Evolutionary conservation across 1,140 invertebrate genomes (phyloP).

Genomic region (Drosophila fuyamai): DNA sequence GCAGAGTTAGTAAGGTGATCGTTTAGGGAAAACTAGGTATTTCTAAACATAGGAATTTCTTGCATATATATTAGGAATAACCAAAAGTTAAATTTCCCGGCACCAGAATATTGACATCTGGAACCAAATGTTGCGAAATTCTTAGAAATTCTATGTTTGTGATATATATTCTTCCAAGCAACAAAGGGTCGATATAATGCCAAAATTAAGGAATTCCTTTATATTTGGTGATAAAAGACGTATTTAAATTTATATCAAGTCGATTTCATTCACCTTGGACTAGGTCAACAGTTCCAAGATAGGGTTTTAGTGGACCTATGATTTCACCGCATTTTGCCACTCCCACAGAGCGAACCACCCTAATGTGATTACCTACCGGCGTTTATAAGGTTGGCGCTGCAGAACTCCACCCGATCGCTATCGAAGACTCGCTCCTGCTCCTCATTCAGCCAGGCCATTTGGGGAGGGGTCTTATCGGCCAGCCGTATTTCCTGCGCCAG

Average conservation of each 20-base stretch:
- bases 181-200: no score
- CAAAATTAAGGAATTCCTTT: no score
- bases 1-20: not conserved
- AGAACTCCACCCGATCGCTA: slow-evolving; percentile 92
- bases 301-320: not conserved
- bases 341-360: slow-evolving; percentile 12
- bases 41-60: no score
- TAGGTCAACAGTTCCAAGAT: not conserved
- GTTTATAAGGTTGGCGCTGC: slow-evolving; percentile 96
- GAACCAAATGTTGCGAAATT: no score
- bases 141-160: no score
- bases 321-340: slow-evolving; percentile 7
- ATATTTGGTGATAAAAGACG: no score
- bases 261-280: not conserved
- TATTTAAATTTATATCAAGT: no score
- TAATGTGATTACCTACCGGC: slow-evolving; percentile 87
- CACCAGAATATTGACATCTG: no score
- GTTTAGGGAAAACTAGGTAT: no score
- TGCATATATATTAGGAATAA: no score
- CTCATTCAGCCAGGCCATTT: slow-evolving; percentile 94
- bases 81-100: no score
- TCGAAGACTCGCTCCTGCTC: slow-evolving; percentile 90
- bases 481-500: slow-evolving; percentile 91
- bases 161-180: no score
- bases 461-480: slow-evolving; percentile 96